Conservation (phyloP, 2,113 vertebrate species). For the Triplophysa dalaica region DNA sequence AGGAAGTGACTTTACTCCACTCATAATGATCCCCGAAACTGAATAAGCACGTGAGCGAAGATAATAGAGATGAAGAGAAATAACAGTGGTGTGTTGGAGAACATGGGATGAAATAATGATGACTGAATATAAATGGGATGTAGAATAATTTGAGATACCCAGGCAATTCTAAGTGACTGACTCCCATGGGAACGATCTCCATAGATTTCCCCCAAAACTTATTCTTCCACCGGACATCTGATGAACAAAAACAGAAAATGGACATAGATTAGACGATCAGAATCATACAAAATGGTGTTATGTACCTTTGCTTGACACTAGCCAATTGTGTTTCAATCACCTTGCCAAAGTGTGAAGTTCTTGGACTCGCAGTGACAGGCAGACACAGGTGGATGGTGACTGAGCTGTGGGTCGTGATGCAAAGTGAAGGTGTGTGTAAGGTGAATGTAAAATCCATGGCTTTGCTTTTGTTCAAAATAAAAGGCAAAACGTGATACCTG, state of each 20-base stretch:
- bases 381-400: conserved; percentile 96
- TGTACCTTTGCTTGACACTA: not conserved
- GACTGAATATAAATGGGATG: not conserved
- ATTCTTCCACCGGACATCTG: conserved; percentile 98
- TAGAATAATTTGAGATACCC: conserved; percentile 62
- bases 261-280: not conserved
- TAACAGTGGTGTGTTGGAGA: not conserved
- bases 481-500: conserved; percentile 75
- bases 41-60: not conserved
- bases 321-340: conserved; percentile 66
- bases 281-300: not conserved
- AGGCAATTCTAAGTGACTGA: conserved; percentile 86
- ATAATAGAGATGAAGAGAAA: not conserved
- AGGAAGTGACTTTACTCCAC: conserved; percentile 98
- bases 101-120: not conserved
- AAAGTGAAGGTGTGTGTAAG: not conserved
- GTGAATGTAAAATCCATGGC: not conserved
- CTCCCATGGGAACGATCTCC: conserved; percentile 95
- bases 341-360: conserved; percentile 95
- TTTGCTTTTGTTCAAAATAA: not conserved
- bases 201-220: conserved; percentile 99
- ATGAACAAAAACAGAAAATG: conserved; percentile 30
- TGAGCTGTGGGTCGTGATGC: conserved; percentile 77
- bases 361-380: conserved; percentile 93
- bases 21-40: conserved; percentile 90